These are phyloP conservation scores for Psittacula cyanocephala DNA, from an alignment of 2,113 vertebrate genomes.

Conservation along the genomic window DNA sequence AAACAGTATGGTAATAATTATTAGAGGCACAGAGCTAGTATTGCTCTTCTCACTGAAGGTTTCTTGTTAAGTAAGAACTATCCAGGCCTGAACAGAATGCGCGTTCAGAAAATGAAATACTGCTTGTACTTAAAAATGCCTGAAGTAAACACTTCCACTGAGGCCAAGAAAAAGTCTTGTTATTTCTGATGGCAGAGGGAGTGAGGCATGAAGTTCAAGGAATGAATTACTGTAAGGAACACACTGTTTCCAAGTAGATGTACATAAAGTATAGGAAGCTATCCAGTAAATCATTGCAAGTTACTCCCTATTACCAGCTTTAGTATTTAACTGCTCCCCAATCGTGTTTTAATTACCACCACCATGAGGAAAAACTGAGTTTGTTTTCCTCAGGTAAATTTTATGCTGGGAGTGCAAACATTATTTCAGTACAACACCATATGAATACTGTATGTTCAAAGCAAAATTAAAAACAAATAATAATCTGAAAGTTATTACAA, in stretches of 20 bases:
- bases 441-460: neutral
- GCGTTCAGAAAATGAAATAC: neutral
- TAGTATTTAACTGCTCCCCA: neutral
- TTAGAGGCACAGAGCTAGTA: neutral
- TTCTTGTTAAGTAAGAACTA: neutral
- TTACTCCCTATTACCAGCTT: neutral
- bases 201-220: neutral
- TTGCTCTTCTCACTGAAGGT: neutral
- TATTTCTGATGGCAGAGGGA: constrained; percentile 20
- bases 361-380: neutral
- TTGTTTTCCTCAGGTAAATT: neutral
- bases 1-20: neutral
- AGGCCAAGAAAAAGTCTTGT: neutral
- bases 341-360: neutral
- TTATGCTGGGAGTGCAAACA: neutral
- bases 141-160: constrained; percentile 9
- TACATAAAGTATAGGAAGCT: neutral
- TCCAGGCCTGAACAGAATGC: neutral
- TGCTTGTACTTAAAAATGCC: neutral
- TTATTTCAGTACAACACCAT: neutral
- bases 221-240: neutral
- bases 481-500: neutral
- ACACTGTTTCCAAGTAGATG: neutral
- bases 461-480: neutral
- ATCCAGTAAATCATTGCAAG: neutral